Evolutionary conservation across 2,113 vertebrate genomes (phyloP), one percentile per base, ranked within the genome.

Genomic region (Scytalopus superciliaris): DNA sequence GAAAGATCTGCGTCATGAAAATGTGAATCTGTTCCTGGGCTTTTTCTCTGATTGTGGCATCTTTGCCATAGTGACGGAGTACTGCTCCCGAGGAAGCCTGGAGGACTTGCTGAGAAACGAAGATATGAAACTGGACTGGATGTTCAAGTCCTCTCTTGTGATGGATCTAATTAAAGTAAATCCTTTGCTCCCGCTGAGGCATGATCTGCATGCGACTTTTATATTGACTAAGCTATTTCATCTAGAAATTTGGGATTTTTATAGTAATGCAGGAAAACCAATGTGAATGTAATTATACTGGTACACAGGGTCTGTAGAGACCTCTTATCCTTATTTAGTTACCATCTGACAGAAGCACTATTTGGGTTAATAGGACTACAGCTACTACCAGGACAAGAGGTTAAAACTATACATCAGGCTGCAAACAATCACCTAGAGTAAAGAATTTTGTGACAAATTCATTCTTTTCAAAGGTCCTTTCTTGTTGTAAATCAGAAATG

Each of bases 131-230:
- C 95, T 99, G 63, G 98, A 99, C 95, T 99, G 99, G 99, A 99
- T 99, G 98, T 99, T 99, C 97, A 99, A 99, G 87, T 99, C 99
- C 17, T 99, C 99, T 5, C 98, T 99, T 21, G 12, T 99, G 63
- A 96, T 99, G 84, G 99, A 99, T 97, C 98, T 99, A 76, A 99
- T 99, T 82, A 99, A 99, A 98, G 98, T 99, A 97, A 95, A 87
- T 72, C 35, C 73, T 76, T 50, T 90, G 31, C 23, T 88, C 49
- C 69, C 69, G 52, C 52, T 92, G 68, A 81, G 60, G 30, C 30
- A 2, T 37, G 45, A 74, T 63, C 56, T 67, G 68, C 45, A 35
- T 45, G 24, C 39, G 21, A 63, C n/a, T 85, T 82, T 31, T 28
- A 28, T n/a, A 55, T 24, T 53, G 23, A 49, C 21, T 16, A 14